Conservation (phyloP, 1,140 invertebrate species). For the Lethocerus indicus region DNA sequence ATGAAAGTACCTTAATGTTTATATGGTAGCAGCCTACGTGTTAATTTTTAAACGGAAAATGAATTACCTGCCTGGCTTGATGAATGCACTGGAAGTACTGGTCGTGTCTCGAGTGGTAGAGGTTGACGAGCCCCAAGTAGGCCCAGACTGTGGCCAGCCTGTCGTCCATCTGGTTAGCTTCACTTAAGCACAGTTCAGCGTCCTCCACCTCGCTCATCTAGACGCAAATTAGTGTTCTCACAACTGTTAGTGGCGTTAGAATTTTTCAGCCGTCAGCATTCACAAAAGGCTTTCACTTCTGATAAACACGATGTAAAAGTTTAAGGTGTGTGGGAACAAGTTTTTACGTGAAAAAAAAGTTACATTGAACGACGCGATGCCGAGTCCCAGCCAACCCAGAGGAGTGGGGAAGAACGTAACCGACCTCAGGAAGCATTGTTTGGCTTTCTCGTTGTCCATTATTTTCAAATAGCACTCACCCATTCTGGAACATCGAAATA, state of each 20-base stretch:
- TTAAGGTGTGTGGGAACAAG: no score
- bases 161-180: constrained; percentile 19
- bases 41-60: no score
- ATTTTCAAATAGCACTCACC: not conserved
- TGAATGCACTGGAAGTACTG: constrained; percentile 1
- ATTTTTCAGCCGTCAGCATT: not conserved
- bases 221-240: not conserved
- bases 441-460: not conserved
- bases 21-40: no score
- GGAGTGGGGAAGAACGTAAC: constrained; percentile 15
- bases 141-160: constrained; percentile 19
- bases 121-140: constrained; percentile 17
- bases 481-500: not conserved
- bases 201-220: constrained; percentile 16
- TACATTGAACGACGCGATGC: constrained; percentile 16
- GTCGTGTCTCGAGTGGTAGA: constrained; percentile 1
- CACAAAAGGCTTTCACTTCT: not conserved
- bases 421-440: constrained; percentile 12
- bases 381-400: constrained; percentile 18
- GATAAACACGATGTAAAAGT: no score
- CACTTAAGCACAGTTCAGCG: constrained; percentile 17
- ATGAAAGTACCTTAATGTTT: no score
- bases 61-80: constrained; percentile 2
- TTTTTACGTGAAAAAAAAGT: no score
- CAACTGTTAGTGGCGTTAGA: not conserved